phyloP scores from a whole-genome alignment of 2,113 vertebrate species.

The Cochlearius cochlearius region DNA sequence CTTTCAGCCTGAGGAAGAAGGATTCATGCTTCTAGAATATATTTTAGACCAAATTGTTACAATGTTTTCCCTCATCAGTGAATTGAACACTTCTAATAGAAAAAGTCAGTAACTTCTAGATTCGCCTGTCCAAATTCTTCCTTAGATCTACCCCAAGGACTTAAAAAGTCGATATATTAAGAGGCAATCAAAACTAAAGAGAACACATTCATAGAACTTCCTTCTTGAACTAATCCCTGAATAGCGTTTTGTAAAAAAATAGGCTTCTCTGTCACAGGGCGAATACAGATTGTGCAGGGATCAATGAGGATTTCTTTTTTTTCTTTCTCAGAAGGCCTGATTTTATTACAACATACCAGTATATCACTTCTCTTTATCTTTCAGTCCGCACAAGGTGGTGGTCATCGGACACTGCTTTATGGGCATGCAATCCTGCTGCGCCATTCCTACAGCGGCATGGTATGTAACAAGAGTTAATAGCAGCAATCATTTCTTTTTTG shows the following conservation, averaged over 20 bases:
- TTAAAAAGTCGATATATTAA: neutral
- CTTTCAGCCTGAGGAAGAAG: neutral
- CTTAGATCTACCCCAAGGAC: neutral
- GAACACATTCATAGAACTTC: neutral
- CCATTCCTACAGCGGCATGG: constrained; percentile 96
- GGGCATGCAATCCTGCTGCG: constrained; percentile 92
- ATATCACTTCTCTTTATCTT: neutral
- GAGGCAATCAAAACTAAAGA: neutral
- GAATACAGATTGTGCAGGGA: neutral
- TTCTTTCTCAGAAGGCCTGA: neutral
- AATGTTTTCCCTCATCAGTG: neutral
- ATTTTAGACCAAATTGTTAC: neutral
- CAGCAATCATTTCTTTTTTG: neutral
- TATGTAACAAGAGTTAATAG: constrained; percentile 51
- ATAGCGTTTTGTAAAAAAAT: neutral
- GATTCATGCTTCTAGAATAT: neutral
- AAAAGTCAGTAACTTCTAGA: neutral
- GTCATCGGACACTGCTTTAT: constrained; percentile 91
- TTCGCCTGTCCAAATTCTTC: neutral
- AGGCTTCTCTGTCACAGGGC: neutral
- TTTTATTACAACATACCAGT: neutral
- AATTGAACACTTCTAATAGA: neutral
- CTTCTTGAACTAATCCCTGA: neutral
- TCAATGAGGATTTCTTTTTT: neutral
- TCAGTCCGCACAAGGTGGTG: constrained; percentile 89